A percentile compares a stretch with the other conserved stretches of the same genome.
phyloP scores from a whole-genome alignment of 1,140 invertebrate genomes.

The Babylonia areolata region DNA sequence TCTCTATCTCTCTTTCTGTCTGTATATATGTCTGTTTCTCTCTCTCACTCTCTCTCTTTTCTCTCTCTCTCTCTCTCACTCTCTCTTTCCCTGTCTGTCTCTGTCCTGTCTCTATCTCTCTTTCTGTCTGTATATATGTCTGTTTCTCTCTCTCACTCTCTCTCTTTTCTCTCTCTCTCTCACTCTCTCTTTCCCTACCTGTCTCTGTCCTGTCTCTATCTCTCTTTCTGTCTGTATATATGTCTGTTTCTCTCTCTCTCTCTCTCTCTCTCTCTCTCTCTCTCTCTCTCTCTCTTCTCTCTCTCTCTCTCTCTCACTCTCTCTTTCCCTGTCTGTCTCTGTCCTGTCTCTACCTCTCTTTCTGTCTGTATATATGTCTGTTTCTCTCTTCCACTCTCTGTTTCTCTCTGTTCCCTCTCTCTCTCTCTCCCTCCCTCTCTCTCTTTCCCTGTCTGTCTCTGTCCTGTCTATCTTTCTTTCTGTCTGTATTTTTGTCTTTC shows the following conservation, averaged over 20 bases:
- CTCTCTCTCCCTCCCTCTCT: background rate
- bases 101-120: background rate
- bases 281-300: background rate
- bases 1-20: background rate
- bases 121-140: background rate
- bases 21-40: background rate
- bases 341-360: too few relatives aligned
- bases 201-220: too few relatives aligned
- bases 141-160: background rate
- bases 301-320: constrained; percentile 10
- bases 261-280: background rate
- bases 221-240: background rate
- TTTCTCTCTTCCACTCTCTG: background rate
- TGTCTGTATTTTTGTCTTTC: background rate
- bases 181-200: too few relatives aligned
- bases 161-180: background rate
- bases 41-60: background rate
- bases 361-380: background rate
- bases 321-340: too few relatives aligned
- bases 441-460: background rate
- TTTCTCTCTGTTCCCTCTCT: background rate
- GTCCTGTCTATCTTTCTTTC: background rate
- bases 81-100: background rate
- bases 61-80: background rate
- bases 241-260: background rate